These are phyloP conservation scores for Chrysomela aeneicollis DNA, from an alignment of 2,888 invertebrate genomes.

Conservation along the genomic window DNA sequence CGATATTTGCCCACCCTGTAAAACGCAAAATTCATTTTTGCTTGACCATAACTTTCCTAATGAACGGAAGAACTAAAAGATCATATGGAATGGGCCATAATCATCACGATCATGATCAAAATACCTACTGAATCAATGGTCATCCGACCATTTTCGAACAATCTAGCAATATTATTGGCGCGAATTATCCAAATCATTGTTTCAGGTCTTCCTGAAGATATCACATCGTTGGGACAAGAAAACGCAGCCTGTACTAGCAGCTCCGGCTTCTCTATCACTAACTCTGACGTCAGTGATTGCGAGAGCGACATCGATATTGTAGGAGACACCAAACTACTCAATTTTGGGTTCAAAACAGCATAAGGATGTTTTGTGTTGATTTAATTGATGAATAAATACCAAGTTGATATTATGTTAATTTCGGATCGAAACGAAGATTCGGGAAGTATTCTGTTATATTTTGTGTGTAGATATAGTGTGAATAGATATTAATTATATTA, in stretches of 20 bases:
- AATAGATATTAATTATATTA: background rate
- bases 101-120: no score
- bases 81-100: no score
- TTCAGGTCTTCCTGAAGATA: conserved; percentile 29
- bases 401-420: conserved; percentile 7
- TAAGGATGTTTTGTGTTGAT: conserved; percentile 26
- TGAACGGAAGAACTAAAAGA: no score
- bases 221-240: conserved; percentile 26
- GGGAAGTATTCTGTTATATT: conserved; percentile 3
- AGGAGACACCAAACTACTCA: conserved; percentile 60
- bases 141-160: no score
- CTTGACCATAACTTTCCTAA: no score
- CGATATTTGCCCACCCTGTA: no score
- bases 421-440: background rate
- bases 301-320: conserved; percentile 71
- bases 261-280: conserved; percentile 42
- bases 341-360: conserved; percentile 43
- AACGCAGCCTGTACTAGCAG: conserved; percentile 30
- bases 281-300: conserved; percentile 65
- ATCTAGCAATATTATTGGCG: no score
- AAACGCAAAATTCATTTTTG: no score
- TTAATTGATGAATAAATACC: background rate
- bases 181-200: conserved; percentile 5
- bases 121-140: no score
- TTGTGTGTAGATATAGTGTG: conserved; percentile 4